Evolutionary conservation across 2,113 vertebrate species (phyloP).

Genomic region (Murina feae): DNA sequence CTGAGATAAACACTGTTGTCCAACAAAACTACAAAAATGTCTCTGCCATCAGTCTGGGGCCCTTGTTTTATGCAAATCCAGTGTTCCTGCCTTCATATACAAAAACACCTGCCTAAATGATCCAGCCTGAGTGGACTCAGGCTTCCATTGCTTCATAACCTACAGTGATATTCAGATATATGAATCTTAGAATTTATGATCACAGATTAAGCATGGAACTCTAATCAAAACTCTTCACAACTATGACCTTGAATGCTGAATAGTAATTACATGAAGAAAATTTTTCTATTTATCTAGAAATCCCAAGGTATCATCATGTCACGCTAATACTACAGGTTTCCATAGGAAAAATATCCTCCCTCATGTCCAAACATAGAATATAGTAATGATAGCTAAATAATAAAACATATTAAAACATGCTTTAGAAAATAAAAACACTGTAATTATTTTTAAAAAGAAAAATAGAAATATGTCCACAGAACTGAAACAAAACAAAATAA

Average conservation of each 20-base stretch:
- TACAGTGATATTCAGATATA: neutral
- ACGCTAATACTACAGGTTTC: constrained; percentile 1
- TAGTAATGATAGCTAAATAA: constrained; percentile 3
- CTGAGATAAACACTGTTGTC: neutral
- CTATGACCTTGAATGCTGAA: neutral
- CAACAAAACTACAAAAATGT: neutral
- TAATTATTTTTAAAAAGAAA: neutral
- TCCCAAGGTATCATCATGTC: neutral
- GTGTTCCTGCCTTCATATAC: neutral
- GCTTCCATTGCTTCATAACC: neutral
- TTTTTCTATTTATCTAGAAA: neutral
- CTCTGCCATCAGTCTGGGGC: neutral
- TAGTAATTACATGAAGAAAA: neutral
- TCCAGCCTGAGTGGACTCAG: neutral
- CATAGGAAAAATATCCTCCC: neutral
- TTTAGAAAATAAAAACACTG: neutral
- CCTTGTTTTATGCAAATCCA: neutral
- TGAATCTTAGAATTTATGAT: neutral
- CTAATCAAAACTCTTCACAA: neutral
- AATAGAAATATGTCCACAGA: neutral
- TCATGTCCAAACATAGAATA: neutral
- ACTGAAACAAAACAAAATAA: neutral
- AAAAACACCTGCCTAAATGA: neutral
- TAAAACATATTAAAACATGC: neutral
- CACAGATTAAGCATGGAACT: neutral